Base-by-base conservation (phyloP, 35 echinoderm and acorn worm genomes). In the Diadema setosum region DNA sequence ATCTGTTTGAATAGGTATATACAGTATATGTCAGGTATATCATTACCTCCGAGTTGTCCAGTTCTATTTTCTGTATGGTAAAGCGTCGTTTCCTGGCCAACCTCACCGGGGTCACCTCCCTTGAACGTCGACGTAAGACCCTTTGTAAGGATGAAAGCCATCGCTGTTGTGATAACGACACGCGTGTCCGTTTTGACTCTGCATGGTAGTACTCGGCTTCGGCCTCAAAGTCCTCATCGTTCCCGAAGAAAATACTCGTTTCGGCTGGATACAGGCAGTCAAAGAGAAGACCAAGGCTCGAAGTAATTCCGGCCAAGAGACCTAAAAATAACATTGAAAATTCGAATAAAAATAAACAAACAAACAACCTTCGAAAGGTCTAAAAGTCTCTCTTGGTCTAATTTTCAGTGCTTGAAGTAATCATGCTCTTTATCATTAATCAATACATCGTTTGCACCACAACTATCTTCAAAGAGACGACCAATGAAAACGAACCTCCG, bases 401-500 rank as follows among this genome's bases (percentile, higher is more conserved):
- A n/a, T 52, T 52, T 52, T 52, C 48, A 9, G 48, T 11, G 48
- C 48, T 11, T 11, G n/a, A n/a, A 11, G 48, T 52, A 9, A 52
- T 52, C 9, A 9, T n/a, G 48, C n/a, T n/a, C 48, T 52, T 52
- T 52, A 11, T 52, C 48, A 33, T 76, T 7, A 35, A 76, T 21
- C 23, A n/a, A 33, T 4, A 16, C 9, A 43, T 17, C 39, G 18
- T 36, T 27, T 26, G 11, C 55, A 3, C 31, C 29, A 36, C 6
- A 6, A 21, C 39, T 0, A 52, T 39, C 12, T 33, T 20, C 56
- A 30, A 6, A 69, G 42, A 85, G 24, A 61, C 25, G 56, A 32
- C 16, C 36, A 20, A 14, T 7, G 31, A 16, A 11, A 4, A 8
- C 87, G 39, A 84, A 95, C 93, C 93, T 91, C 56, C 88, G 25